These are phyloP conservation scores for Amiota minor DNA, from an alignment of 2,888 invertebrate genomes.

Conservation along the genomic window DNA sequence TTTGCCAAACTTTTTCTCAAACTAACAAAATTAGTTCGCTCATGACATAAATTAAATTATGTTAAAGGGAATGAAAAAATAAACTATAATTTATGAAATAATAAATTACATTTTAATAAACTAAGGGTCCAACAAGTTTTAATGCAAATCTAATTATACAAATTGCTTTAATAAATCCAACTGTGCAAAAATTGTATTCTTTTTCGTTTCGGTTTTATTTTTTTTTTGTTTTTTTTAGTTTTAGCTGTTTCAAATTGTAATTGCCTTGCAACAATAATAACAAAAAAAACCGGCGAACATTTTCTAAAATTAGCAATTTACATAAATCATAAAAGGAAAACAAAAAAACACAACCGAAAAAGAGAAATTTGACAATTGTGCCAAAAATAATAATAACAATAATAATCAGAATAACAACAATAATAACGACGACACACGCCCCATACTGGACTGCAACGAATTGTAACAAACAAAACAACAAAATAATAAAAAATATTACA, in stretches of 20 bases:
- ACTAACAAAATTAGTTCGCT: no score
- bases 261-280: neutral
- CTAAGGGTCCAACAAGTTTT: neutral
- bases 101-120: conserved; percentile 24
- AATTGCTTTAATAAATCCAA: conserved; percentile 28
- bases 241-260: no score
- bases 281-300: conserved; percentile 5
- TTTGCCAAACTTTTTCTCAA: no score
- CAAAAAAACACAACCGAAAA: neutral
- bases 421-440: neutral
- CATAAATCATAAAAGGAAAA: conserved; percentile 20
- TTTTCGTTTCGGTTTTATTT: no score
- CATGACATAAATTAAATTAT: no score
- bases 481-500: conserved; percentile 16
- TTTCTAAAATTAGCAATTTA: conserved; percentile 27
- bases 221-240: no score
- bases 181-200: conserved; percentile 19
- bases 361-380: conserved; percentile 21
- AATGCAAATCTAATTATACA: conserved; percentile 29
- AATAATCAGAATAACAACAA: neutral
- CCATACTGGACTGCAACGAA: neutral
- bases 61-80: no score
- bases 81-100: conserved; percentile 15
- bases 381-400: conserved; percentile 17
- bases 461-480: neutral